phyloP scores from a whole-genome alignment of 2,888 invertebrate genomes.

The Ophraella communa region DNA sequence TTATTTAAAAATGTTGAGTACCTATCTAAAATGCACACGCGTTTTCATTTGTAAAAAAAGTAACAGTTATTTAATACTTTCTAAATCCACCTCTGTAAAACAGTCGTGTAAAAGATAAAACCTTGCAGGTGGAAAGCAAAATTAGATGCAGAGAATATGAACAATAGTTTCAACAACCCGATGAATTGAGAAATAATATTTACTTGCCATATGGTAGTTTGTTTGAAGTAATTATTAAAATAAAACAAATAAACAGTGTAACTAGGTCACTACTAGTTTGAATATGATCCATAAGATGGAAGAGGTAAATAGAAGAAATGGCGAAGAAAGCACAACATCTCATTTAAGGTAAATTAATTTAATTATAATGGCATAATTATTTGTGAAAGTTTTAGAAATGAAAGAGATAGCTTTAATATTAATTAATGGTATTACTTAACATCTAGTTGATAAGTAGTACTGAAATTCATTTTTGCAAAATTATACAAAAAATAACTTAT shows the following conservation, averaged over 20 bases:
- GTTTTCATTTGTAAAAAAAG: no score
- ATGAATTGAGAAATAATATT: neutral
- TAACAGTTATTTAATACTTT: no score
- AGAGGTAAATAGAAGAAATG: neutral
- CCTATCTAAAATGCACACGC: no score
- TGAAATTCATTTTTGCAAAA: no score
- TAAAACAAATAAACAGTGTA: no score
- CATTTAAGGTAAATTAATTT: neutral
- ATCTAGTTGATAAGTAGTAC: no score
- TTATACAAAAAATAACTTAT: no score
- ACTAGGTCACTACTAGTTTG: neutral
- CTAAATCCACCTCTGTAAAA: neutral
- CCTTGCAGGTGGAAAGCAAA: slow-evolving; percentile 6
- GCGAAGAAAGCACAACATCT: neutral
- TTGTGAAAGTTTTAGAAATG: neutral
- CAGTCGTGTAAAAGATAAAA: neutral
- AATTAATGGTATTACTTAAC: no score
- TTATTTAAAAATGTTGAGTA: no score
- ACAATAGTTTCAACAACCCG: neutral
- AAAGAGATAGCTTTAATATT: no score
- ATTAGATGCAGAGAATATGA: neutral
- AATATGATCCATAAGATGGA: slow-evolving; percentile 5
- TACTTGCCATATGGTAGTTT: slow-evolving; percentile 4
- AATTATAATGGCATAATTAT: neutral
- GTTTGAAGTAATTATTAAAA: neutral